Conservation (phyloP, 2,797 vertebrate genomes). For the Artibeus jamaicensis region DNA sequence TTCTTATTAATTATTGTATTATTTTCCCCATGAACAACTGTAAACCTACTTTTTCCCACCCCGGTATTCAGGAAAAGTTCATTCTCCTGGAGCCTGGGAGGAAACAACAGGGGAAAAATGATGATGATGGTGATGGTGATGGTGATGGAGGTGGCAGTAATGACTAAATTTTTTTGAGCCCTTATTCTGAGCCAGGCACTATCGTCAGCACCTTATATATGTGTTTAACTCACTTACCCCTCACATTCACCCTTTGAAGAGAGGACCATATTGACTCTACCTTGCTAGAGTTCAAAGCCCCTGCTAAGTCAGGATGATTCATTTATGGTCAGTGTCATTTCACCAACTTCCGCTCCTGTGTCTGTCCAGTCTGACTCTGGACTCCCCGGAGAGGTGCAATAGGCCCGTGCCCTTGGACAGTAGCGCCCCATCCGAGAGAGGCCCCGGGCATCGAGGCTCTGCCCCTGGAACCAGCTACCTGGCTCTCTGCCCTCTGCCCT, state of each 20-base stretch:
- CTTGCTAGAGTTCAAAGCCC: background rate
- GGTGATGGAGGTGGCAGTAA: no score
- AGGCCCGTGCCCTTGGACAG: background rate
- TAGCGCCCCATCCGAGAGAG: background rate
- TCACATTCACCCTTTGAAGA: background rate
- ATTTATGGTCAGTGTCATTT: background rate
- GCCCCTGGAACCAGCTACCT: background rate
- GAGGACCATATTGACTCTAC: background rate
- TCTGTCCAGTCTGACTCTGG: background rate
- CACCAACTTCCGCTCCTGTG: background rate
- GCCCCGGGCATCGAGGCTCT: background rate
- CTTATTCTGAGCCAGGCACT: background rate
- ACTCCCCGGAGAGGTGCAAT: fast-evolving
- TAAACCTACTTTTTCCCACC: background rate
- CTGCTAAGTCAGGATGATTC: background rate
- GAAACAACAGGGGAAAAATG: background rate
- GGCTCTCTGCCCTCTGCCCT: background rate
- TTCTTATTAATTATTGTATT: background rate
- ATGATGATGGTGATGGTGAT: background rate
- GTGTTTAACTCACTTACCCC: background rate
- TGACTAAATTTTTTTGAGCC: background rate
- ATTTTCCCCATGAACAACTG: background rate
- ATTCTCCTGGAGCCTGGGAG: background rate
- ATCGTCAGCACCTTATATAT: fast-evolving
- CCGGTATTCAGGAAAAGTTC: background rate